These are phyloP conservation scores for Acanthiza pusilla DNA, from an alignment of 2,797 vertebrate species.

Conservation along the genomic window DNA sequence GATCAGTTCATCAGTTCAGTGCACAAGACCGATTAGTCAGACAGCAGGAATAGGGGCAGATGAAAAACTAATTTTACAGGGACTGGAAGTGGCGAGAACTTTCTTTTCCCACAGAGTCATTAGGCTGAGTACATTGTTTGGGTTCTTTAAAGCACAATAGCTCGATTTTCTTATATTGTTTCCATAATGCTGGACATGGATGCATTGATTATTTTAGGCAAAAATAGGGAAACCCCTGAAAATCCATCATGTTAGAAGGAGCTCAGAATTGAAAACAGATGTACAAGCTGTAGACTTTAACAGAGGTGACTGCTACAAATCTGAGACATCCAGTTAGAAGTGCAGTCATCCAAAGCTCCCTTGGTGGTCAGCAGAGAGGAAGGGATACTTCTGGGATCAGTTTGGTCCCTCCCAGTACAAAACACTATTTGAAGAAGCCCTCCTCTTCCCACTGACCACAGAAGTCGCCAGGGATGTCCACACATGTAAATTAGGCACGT, in stretches of 20 bases:
- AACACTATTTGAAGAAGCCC: not conserved
- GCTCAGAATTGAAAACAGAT: not conserved
- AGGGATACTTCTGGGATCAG: not conserved
- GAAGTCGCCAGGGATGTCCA: not conserved
- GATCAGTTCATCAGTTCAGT: slow-evolving; percentile 41
- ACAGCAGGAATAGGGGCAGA: slow-evolving; percentile 20
- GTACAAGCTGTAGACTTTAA: not conserved
- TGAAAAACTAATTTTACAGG: slow-evolving; percentile 30
- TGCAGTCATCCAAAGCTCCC: not conserved
- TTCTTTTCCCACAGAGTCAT: not conserved
- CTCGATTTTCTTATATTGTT: not conserved
- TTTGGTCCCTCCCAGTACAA: not conserved
- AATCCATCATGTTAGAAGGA: not conserved
- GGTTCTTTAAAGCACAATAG: not conserved
- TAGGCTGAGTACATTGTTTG: not conserved
- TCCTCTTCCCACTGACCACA: not conserved
- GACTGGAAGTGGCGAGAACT: not conserved
- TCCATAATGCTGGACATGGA: not conserved
- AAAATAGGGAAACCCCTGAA: not conserved
- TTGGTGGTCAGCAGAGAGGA: not conserved
- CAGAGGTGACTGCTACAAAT: not conserved
- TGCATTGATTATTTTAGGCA: not conserved
- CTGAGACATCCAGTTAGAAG: not conserved
- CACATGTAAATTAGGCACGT: not conserved
- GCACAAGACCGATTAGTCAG: slow-evolving; percentile 22